Evolutionary conservation across 1,140 invertebrate species (phyloP).

Genomic region (Drosophila busckii): DNA sequence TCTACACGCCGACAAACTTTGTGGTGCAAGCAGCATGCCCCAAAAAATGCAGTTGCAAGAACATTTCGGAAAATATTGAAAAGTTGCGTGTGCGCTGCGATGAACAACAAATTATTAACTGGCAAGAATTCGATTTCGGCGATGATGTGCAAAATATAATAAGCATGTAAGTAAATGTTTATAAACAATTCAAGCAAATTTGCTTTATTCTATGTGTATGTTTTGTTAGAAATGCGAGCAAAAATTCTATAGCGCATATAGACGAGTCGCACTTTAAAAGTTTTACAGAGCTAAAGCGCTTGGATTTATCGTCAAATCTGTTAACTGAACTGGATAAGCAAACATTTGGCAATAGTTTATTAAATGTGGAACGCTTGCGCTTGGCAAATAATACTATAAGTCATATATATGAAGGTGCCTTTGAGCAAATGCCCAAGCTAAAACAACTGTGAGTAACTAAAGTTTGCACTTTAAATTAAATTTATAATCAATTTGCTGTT

Average conservation of each 20-base stretch:
- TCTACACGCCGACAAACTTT: constrained; percentile 11
- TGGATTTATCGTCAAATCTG: constrained; percentile 85
- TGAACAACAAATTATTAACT: constrained; percentile 68
- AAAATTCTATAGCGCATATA: constrained; percentile 87
- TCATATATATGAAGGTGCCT: constrained; percentile 83
- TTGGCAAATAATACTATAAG: constrained; percentile 85
- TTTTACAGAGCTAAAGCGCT: constrained; percentile 83
- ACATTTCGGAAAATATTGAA: constrained; percentile 62
- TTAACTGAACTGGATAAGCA: constrained; percentile 83
- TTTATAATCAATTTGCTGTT: neutral
- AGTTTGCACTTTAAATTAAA: neutral
- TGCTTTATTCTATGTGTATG: neutral
- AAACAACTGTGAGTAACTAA: constrained; percentile 85
- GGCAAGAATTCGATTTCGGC: constrained; percentile 79
- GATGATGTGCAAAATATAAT: constrained; percentile 78
- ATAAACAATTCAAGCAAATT: constrained; percentile 47
- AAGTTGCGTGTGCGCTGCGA: constrained; percentile 80
- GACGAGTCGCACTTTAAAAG: constrained; percentile 86
- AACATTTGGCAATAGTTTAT: constrained; percentile 82
- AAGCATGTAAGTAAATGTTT: constrained; percentile 75
- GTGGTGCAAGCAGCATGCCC: constrained; percentile 50
- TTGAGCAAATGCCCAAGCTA: constrained; percentile 83
- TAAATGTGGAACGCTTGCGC: constrained; percentile 83
- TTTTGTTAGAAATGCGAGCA: constrained; percentile 84
- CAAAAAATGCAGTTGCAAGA: constrained; percentile 66